phyloP scores from a whole-genome alignment of 1,140 invertebrate species.

The Drosophila santomea region DNA sequence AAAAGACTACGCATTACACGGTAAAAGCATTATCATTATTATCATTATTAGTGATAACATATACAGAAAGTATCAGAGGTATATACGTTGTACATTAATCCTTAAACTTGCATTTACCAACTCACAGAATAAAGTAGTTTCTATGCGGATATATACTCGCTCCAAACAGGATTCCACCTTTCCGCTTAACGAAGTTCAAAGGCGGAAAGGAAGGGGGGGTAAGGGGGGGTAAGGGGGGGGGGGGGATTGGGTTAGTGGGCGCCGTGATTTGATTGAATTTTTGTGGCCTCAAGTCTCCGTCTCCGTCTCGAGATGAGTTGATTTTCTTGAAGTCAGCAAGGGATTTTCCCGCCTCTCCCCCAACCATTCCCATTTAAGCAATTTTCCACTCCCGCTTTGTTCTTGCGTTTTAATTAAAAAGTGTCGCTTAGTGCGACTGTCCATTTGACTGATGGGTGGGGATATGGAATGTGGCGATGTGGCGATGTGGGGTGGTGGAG shows the following conservation, averaged over 20 bases:
- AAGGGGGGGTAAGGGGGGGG: neutral
- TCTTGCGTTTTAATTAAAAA: slow-evolving; percentile 80
- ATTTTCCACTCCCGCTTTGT: slow-evolving; percentile 16
- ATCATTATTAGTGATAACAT: too few relatives aligned
- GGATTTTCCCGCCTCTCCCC: slow-evolving; percentile 34
- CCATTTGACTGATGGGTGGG: slow-evolving; percentile 71
- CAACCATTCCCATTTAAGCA: neutral
- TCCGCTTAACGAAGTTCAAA: slow-evolving; percentile 5
- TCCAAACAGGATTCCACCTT: neutral
- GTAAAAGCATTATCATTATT: too few relatives aligned
- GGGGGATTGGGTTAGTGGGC: slow-evolving; percentile 16
- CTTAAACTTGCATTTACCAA: too few relatives aligned
- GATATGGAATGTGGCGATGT: neutral
- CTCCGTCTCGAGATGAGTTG: neutral
- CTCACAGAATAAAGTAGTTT: neutral
- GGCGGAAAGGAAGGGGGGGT: neutral
- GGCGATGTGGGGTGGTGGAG: neutral
- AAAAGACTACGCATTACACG: neutral
- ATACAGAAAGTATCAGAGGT: too few relatives aligned
- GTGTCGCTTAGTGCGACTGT: slow-evolving; percentile 76
- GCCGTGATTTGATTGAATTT: slow-evolving; percentile 80
- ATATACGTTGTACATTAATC: too few relatives aligned
- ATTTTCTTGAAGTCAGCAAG: slow-evolving; percentile 7
- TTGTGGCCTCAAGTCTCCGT: slow-evolving; percentile 52
- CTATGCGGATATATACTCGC: too few relatives aligned